phyloP scores from a whole-genome alignment of 2,113 vertebrate genomes.

The Trachemys scripta region DNA sequence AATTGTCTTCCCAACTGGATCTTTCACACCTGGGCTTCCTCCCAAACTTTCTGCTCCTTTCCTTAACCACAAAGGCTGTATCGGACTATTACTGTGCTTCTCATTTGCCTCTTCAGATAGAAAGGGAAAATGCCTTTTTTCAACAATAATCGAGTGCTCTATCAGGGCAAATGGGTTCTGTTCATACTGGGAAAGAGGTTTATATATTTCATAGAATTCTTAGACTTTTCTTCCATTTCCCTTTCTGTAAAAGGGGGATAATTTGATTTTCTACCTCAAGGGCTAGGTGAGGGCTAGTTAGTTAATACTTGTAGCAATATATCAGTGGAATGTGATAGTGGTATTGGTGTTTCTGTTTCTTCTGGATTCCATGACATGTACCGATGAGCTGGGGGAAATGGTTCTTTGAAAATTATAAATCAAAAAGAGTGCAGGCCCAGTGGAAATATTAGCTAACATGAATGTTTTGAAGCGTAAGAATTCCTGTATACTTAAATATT shows the following conservation, averaged over 20 bases:
- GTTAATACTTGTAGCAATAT: slow-evolving; percentile 35
- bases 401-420: slow-evolving; percentile 60
- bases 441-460: slow-evolving; percentile 71
- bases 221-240: neutral
- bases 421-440: slow-evolving; percentile 8
- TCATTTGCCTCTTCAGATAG: neutral
- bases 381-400: slow-evolving; percentile 54
- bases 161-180: neutral
- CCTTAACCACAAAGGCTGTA: neutral
- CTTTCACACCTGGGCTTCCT: neutral
- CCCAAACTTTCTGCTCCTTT: neutral
- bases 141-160: neutral
- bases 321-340: slow-evolving; percentile 15
- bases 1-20: neutral
- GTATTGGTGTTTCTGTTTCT: slow-evolving; percentile 39
- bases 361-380: neutral
- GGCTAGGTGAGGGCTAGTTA: slow-evolving; percentile 42
- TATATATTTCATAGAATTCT: neutral
- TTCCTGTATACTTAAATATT: slow-evolving; percentile 77
- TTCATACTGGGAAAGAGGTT: neutral
- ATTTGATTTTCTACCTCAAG: neutral
- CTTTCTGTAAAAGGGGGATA: neutral
- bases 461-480: slow-evolving; percentile 75
- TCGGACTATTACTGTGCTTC: neutral
- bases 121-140: neutral